Evolutionary conservation across 2,113 vertebrate genomes (phyloP).

Genomic region (Thermophis baileyi): DNA sequence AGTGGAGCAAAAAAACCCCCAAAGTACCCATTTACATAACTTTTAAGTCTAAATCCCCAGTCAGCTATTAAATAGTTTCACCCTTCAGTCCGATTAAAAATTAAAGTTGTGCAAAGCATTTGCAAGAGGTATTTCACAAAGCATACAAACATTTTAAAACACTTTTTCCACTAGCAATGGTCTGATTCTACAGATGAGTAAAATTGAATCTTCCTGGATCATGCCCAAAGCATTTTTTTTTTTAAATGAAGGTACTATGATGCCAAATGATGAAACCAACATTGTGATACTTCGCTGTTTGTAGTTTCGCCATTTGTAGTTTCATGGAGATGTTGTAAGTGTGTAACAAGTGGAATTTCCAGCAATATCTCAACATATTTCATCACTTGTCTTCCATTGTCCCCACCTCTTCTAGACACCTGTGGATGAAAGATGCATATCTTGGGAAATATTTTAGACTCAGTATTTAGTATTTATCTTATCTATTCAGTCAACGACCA

Average conservation of each 20-base stretch:
- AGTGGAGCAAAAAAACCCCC: neutral
- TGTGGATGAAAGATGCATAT: neutral
- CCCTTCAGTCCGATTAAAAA: neutral
- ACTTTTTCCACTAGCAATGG: neutral
- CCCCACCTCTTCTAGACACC: neutral
- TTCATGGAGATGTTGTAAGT: neutral
- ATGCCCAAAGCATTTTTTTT: neutral
- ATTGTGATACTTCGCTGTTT: neutral
- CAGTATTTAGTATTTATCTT: neutral
- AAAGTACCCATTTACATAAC: neutral
- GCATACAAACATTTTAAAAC: neutral
- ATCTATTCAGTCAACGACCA: neutral
- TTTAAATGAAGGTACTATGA: neutral
- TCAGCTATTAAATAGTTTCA: neutral
- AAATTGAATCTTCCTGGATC: neutral
- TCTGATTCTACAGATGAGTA: neutral
- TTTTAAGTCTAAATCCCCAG: neutral
- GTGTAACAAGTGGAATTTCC: neutral
- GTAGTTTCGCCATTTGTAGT: neutral
- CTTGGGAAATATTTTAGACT: neutral
- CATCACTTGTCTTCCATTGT: neutral
- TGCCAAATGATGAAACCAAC: neutral
- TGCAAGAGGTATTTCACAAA: neutral
- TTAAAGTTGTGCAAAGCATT: neutral
- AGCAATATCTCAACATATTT: neutral